phyloP scores from a whole-genome alignment of 1,140 invertebrate species.

The Ruditapes philippinarum region DNA sequence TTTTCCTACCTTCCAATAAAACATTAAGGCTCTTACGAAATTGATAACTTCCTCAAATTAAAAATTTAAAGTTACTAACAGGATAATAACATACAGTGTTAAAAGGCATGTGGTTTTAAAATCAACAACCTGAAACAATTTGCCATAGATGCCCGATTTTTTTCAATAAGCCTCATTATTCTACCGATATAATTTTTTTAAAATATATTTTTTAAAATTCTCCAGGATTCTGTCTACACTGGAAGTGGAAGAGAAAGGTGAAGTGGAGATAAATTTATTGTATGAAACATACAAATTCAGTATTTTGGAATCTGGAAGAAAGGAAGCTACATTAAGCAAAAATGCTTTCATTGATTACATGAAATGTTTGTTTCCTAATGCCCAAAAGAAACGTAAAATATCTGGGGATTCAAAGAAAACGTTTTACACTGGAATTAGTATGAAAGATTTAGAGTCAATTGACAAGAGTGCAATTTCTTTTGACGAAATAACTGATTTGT shows the following conservation, averaged over 20 bases:
- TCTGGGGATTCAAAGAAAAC: background rate
- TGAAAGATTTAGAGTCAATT: background rate
- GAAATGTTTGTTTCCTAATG: constrained; percentile 19
- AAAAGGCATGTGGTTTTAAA: too few species aligned
- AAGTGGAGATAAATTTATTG: constrained; percentile 22
- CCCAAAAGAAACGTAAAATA: background rate
- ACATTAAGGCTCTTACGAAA: too few species aligned
- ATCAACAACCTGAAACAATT: too few species aligned
- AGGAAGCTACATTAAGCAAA: background rate
- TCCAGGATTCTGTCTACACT: constrained; percentile 23
- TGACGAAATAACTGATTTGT: background rate
- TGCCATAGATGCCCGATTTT: too few species aligned
- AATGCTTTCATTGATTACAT: background rate
- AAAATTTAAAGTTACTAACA: too few species aligned
- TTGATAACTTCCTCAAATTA: too few species aligned
- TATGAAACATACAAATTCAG: constrained; percentile 28
- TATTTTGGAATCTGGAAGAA: background rate
- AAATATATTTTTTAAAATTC: background rate
- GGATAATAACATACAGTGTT: too few species aligned
- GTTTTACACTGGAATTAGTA: background rate
- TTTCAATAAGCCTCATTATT: background rate
- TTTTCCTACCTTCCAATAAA: too few species aligned
- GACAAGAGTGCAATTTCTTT: background rate
- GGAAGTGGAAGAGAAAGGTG: background rate
- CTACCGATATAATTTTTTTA: background rate